These are phyloP conservation scores for Andrena camellia DNA, from an alignment of 2,888 invertebrate species.

Conservation along the genomic window DNA sequence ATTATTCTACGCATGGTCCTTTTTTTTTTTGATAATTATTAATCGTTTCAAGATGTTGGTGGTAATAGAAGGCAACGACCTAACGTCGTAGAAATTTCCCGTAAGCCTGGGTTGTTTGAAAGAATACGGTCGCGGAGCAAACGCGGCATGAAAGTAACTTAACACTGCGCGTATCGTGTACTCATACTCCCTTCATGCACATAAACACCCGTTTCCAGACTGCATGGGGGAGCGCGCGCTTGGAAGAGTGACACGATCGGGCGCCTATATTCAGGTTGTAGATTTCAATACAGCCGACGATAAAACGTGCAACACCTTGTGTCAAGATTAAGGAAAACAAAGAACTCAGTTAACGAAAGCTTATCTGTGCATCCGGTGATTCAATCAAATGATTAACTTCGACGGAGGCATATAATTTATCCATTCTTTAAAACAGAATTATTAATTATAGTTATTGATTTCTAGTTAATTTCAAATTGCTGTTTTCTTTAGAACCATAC, in stretches of 20 bases:
- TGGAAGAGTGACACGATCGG: slow-evolving; percentile 36
- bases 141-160: slow-evolving; percentile 73
- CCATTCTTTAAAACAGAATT: background rate
- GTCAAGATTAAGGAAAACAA: slow-evolving; percentile 47
- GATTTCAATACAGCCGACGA: slow-evolving; percentile 54
- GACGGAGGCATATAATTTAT: no score
- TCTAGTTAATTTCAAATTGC: background rate
- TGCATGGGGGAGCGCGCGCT: slow-evolving; percentile 51
- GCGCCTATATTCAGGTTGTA: slow-evolving; percentile 36
- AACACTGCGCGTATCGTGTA: slow-evolving; percentile 72
- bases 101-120: slow-evolving; percentile 45
- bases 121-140: slow-evolving; percentile 58
- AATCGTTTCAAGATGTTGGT: background rate
- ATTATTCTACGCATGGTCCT: background rate
- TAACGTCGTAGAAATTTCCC: slow-evolving; percentile 53
- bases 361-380: slow-evolving; percentile 11
- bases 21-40: background rate
- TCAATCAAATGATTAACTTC: background rate
- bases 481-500: no score
- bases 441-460: background rate
- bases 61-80: slow-evolving; percentile 35
- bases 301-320: slow-evolving; percentile 55
- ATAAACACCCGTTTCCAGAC: slow-evolving; percentile 48
- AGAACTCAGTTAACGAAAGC: background rate
- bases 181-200: slow-evolving; percentile 50